Conservation (phyloP, 1,140 invertebrate species). For the Aphelinus certus region DNA sequence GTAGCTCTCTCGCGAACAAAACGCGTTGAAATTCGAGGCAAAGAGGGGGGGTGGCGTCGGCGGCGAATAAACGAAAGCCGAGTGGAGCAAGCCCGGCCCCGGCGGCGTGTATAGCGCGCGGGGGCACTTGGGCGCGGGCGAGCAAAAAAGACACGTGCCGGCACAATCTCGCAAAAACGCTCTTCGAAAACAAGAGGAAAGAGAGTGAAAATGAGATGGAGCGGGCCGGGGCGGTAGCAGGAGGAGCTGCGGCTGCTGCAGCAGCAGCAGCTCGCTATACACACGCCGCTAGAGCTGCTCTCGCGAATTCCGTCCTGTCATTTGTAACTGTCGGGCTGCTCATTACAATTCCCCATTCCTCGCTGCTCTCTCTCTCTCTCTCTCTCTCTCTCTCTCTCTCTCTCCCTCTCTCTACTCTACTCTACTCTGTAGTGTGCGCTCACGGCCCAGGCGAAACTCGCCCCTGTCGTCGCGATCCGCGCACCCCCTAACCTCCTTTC, state of each 20-base stretch:
- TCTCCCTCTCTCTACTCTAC: slow-evolving; percentile 18
- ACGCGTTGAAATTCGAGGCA: slow-evolving; percentile 13
- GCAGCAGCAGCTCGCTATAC: slow-evolving; percentile 42
- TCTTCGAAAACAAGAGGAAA: slow-evolving; percentile 28
- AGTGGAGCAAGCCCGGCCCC: neutral
- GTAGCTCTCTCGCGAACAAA: slow-evolving; percentile 1
- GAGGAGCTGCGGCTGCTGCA: neutral
- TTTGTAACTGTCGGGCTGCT: slow-evolving; percentile 68
- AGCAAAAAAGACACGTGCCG: slow-evolving; percentile 8
- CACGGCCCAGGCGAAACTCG: slow-evolving; percentile 14
- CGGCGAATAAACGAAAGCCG: slow-evolving; percentile 12
- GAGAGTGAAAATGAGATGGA: slow-evolving; percentile 38
- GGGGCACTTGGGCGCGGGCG: slow-evolving; percentile 5
- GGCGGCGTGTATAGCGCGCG: neutral
- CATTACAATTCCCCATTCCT: slow-evolving; percentile 68
- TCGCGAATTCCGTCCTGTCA: slow-evolving; percentile 68
- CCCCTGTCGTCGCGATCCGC: slow-evolving; percentile 33
- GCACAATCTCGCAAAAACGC: slow-evolving; percentile 37
- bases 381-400: slow-evolving; percentile 36
- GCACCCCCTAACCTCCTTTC: slow-evolving; percentile 38
- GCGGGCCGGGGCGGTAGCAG: slow-evolving; percentile 1
- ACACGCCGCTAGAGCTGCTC: slow-evolving; percentile 48
- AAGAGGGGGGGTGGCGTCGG: neutral
- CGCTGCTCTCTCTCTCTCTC: slow-evolving; percentile 46
- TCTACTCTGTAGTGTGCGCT: slow-evolving; percentile 24